Percentiles rank a stretch among this genome's conserved stretches.
phyloP scores from a whole-genome alignment of 2,113 vertebrate species.

The Pristiophorus japonicus region DNA sequence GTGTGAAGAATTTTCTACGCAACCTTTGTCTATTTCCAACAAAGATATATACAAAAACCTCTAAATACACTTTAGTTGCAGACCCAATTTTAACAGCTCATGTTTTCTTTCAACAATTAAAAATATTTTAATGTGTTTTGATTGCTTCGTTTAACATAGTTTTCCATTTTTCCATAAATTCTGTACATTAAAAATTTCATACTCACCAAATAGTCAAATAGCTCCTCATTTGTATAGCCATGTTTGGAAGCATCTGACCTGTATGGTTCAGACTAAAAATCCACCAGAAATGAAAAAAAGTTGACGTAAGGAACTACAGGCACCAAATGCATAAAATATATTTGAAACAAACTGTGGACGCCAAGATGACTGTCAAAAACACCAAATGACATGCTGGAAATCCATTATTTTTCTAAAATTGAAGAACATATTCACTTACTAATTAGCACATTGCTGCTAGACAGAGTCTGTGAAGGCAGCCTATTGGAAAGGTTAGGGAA shows the following conservation, averaged over 20 bases:
- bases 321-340: background rate
- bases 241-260: background rate
- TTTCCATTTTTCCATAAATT: background rate
- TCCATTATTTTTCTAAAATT: background rate
- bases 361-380: background rate
- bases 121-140: background rate
- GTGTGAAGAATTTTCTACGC: background rate
- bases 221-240: background rate
- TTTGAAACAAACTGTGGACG: background rate
- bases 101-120: background rate
- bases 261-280: background rate
- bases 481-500: background rate
- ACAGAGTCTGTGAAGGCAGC: too few relatives aligned
- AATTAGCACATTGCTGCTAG: background rate
- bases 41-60: background rate
- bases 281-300: background rate
- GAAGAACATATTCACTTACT: background rate
- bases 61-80: background rate
- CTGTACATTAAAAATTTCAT: background rate
- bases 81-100: background rate
- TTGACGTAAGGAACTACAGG: background rate
- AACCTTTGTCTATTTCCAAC: background rate
- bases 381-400: background rate
- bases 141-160: background rate
- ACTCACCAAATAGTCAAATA: slow-evolving; percentile 36